Base-by-base conservation (phyloP, 37 sponge, comb jelly and placozoan species). In the Hexactinellida sp. region DNA sequence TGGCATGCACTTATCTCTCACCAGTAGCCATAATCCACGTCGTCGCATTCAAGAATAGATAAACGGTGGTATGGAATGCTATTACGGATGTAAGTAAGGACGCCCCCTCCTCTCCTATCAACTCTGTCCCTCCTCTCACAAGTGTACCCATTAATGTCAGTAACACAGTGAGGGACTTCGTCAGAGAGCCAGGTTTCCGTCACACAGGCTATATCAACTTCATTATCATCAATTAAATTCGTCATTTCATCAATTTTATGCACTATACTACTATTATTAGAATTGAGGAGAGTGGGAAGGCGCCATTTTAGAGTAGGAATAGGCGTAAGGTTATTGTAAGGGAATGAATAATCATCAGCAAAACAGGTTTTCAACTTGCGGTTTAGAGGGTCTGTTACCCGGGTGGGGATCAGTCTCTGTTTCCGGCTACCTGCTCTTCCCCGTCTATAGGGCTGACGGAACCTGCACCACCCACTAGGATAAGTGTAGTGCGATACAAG, bases 151-250 rank as follows among this genome's bases (percentile, higher is more conserved):
- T 63, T 23, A 63, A 63, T 63, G 21, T 5, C 76, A 63, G 76
- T 63, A 23, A 28, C 34, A 63, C 76, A 63, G 30, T 7, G 76
- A 63, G 21, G 76, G 76, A 63, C 13, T 63, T 63, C 76, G 30
- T 63, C 76, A 63, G 76, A 63, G 25, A 63, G 25, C 76, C 76
- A 63, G 21, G 76, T 63, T 63, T 63, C 76, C 3, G 76, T 63
- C 13, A 63, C 28, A n/a, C 76, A 63, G 76, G 76, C 76, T 10
- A 63, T 63, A 63, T 63, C 76, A 63, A 63, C 5, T 21, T 63
- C 19, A n/a, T 63, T 63, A 5, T 21, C 76, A 63, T 63, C 76
- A 21, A 63, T 63, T 63, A 63, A 23, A 63, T 63, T 63, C 30
- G 76, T 63, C 5, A 63, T 21, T n/a, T 63, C 76, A 63, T 63